phyloP scores from a whole-genome alignment of 2,888 invertebrate species.

The Sesia bembeciformis region DNA sequence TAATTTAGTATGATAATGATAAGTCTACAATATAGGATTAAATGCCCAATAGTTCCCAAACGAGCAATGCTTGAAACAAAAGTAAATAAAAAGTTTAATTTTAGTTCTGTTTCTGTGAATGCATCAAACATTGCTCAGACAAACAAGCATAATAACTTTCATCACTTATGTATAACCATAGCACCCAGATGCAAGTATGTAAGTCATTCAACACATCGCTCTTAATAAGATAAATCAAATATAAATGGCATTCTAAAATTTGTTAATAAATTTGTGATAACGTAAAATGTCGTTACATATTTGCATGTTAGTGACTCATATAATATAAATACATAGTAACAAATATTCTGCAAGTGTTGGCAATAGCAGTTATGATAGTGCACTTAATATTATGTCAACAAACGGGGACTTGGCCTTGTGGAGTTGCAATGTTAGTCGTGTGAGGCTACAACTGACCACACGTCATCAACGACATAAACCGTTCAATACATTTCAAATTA shows the following conservation, averaged over 20 bases:
- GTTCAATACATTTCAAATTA: background rate
- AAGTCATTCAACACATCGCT: slow-evolving; percentile 61
- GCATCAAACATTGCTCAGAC: slow-evolving; percentile 52
- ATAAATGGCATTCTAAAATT: slow-evolving; percentile 53
- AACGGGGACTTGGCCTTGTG: slow-evolving; percentile 75
- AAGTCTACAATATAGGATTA: slow-evolving; percentile 72
- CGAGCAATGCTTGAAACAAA: slow-evolving; percentile 53
- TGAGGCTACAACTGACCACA: slow-evolving; percentile 66
- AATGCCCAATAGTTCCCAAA: slow-evolving; percentile 75
- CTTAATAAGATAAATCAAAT: slow-evolving; percentile 31
- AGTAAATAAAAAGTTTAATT: background rate
- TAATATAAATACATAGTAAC: slow-evolving; percentile 73
- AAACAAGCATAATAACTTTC: slow-evolving; percentile 67
- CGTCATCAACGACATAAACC: slow-evolving; percentile 67
- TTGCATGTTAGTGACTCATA: slow-evolving; percentile 75
- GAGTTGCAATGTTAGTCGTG: slow-evolving; percentile 71
- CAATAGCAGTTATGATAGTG: slow-evolving; percentile 71
- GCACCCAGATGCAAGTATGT: slow-evolving; percentile 75
- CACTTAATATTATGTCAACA: slow-evolving; percentile 65
- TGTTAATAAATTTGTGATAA: slow-evolving; percentile 64
- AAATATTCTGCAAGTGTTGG: slow-evolving; percentile 68
- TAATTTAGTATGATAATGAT: slow-evolving; percentile 74
- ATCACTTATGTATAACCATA: slow-evolving; percentile 72
- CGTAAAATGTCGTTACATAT: slow-evolving; percentile 67
- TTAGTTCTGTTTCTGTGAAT: slow-evolving; percentile 9